Conservation (phyloP, 2,797 vertebrate species). For the Furcifer pardalis region DNA sequence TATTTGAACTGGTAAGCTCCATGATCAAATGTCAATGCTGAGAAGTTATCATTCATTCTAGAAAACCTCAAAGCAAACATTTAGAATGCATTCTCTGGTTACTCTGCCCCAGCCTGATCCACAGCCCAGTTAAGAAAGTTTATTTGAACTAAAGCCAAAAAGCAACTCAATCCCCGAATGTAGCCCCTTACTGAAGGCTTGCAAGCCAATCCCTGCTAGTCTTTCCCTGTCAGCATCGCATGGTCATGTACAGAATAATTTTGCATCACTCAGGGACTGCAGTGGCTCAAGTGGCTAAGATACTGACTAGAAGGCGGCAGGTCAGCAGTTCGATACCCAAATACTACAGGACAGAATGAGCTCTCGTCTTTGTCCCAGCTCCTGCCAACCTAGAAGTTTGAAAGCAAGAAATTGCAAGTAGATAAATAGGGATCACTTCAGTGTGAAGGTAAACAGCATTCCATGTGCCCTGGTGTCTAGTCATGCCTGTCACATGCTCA, state of each 20-base stretch:
- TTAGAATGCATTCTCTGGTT: conserved; percentile 37
- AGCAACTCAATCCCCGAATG: conserved; percentile 4
- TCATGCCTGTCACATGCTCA: too few species aligned
- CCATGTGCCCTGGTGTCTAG: too few species aligned
- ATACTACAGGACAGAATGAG: too few species aligned
- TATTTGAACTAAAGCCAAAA: conserved; percentile 14
- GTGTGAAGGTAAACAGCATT: too few species aligned
- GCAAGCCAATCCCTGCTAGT: neutral
- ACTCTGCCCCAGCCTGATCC: neutral
- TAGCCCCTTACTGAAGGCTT: neutral
- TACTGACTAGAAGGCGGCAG: too few species aligned
- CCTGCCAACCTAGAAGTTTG: too few species aligned
- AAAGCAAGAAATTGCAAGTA: too few species aligned
- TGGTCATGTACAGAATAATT: neutral
- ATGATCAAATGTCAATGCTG: conserved; percentile 50
- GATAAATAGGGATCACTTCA: too few species aligned
- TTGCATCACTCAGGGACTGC: too few species aligned
- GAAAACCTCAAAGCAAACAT: conserved; percentile 41
- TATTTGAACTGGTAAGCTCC: conserved; percentile 60
- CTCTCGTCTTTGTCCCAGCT: too few species aligned
- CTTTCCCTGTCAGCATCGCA: neutral
- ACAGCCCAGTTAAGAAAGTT: conserved; percentile 26
- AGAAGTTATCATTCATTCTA: conserved; percentile 42
- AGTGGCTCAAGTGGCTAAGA: too few species aligned
- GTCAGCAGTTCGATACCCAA: too few species aligned